These are phyloP conservation scores for Miichthys miiuy DNA, from an alignment of 2,797 vertebrate genomes.

Conservation along the genomic window DNA sequence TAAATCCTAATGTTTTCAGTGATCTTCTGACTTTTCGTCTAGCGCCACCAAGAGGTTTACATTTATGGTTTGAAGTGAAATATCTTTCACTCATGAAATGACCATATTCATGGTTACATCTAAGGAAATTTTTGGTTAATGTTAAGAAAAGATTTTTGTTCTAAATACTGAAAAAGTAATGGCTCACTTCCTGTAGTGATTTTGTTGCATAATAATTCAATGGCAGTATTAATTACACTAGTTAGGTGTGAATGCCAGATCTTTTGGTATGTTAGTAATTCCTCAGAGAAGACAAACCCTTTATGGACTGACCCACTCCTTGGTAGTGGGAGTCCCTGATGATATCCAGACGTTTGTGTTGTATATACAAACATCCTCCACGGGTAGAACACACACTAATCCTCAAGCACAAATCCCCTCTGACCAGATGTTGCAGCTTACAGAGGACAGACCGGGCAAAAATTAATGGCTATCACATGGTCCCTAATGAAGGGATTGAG, in stretches of 20 bases:
- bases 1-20: no score
- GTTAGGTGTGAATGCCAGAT: slow-evolving; percentile 1
- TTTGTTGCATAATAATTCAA: background rate
- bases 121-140: background rate
- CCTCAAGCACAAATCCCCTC: slow-evolving; percentile 65
- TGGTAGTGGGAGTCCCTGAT: slow-evolving; percentile 57
- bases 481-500: slow-evolving; percentile 66
- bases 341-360: slow-evolving; percentile 68
- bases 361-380: slow-evolving; percentile 73
- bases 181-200: background rate
- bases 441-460: slow-evolving; percentile 48
- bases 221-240: background rate
- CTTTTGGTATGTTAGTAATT: slow-evolving; percentile 4
- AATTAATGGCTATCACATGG: slow-evolving; percentile 66
- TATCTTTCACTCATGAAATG: no score
- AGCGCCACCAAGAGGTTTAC: background rate
- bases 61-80: background rate
- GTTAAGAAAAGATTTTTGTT: background rate
- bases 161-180: background rate
- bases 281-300: slow-evolving; percentile 1
- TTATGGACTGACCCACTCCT: slow-evolving; percentile 6
- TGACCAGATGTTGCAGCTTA: slow-evolving; percentile 79
- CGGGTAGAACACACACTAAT: slow-evolving; percentile 64
- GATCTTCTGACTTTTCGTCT: background rate
- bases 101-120: no score